Percentiles rank a stretch among this genome's conserved stretches.
Evolutionary conservation across 1,140 invertebrate species (phyloP).

Genomic region (Dryas iulia): DNA sequence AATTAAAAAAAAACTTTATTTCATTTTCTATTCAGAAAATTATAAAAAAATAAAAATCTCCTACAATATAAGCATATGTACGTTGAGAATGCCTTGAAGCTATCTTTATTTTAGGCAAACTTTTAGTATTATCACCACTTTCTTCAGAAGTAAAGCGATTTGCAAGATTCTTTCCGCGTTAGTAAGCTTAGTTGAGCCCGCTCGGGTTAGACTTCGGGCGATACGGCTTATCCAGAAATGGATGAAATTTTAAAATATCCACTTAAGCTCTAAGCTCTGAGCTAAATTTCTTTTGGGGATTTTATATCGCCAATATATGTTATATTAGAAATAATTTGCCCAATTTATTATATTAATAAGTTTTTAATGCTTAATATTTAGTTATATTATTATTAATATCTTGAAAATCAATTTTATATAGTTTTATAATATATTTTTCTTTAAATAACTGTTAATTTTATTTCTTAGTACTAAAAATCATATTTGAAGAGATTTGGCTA

Average conservation of each 20-base stretch:
- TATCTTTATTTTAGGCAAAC: conserved; percentile 2
- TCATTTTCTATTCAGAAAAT: too few relatives aligned
- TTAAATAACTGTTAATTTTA: too few relatives aligned
- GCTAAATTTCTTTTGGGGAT: neutral
- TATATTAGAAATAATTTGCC: neutral
- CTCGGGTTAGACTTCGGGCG: conserved; percentile 1
- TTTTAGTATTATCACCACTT: conserved; percentile 13
- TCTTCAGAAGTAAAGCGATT: conserved; percentile 10
- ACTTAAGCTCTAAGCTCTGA: neutral
- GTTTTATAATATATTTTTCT: too few relatives aligned
- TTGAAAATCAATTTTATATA: neutral
- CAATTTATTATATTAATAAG: neutral
- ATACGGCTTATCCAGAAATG: conserved; percentile 5
- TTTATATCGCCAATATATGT: neutral
- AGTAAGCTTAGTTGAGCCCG: conserved; percentile 13
- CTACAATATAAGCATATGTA: neutral
- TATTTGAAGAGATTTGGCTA: too few relatives aligned
- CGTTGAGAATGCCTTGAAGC: neutral
- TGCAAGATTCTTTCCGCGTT: conserved; percentile 11
- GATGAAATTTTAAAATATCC: conserved; percentile 16
- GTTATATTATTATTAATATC: neutral
- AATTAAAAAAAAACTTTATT: too few relatives aligned
- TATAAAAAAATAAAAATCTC: neutral
- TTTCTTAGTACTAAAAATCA: too few relatives aligned
- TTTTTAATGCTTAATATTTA: neutral